Evolutionary conservation across 2,888 invertebrate genomes (phyloP).

Genomic region (Pyrochroa serraticornis): DNA sequence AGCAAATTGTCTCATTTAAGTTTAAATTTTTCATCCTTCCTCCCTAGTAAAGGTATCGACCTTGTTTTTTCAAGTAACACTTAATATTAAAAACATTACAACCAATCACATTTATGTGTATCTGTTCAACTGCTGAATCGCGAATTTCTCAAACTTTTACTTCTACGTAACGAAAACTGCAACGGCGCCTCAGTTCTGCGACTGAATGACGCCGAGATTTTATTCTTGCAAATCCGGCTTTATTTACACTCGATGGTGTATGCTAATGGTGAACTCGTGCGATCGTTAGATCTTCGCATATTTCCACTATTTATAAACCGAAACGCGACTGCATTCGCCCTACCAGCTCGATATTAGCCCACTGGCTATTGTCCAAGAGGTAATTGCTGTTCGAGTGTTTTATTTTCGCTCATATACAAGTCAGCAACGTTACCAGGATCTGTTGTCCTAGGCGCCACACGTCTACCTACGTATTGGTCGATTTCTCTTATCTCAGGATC

Average conservation of each 20-base stretch:
- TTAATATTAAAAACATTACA: no score
- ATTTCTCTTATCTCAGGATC: no score
- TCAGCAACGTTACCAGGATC: constrained; percentile 4
- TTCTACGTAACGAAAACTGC: no score
- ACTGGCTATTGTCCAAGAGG: constrained; percentile 21
- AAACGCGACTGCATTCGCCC: constrained; percentile 12
- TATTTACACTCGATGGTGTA: neutral
- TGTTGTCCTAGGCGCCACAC: constrained; percentile 11
- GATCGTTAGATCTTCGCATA: neutral
- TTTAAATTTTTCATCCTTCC: no score
- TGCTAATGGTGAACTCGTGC: neutral
- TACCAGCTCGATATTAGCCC: constrained; percentile 10
- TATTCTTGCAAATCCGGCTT: neutral
- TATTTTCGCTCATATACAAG: neutral
- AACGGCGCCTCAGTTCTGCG: no score
- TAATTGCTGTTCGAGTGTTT: constrained; percentile 13
- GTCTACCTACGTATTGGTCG: neutral
- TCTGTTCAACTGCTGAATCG: no score
- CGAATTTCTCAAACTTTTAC: no score
- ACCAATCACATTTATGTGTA: no score
- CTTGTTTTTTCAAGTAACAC: no score
- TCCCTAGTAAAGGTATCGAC: no score
- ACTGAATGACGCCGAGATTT: no score
- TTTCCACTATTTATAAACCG: constrained; percentile 12
- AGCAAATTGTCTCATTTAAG: no score